Evolutionary conservation across 37 sponge, comb jelly and placozoan genomes (phyloP).

Genomic region (Lycopodina hypogea): DNA sequence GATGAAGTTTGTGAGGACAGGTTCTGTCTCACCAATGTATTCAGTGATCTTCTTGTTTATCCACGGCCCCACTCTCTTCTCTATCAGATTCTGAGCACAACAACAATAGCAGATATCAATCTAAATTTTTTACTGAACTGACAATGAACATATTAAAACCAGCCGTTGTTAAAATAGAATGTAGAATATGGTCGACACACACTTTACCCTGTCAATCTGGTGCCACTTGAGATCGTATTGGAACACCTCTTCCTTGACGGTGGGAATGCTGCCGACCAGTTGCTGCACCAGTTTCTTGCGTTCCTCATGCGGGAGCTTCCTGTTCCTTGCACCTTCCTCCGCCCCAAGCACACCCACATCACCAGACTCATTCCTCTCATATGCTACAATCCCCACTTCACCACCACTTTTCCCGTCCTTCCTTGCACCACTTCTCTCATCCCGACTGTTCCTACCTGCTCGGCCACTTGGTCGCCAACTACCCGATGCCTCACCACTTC

Average conservation of each 20-base stretch:
- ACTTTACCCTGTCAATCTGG: conserved; percentile 74
- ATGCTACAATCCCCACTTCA: background rate
- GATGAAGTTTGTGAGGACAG: conserved; percentile 90
- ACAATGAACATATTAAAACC: too few species aligned
- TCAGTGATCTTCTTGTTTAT: conserved; percentile 96
- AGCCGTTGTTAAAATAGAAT: too few species aligned
- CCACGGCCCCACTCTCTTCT: conserved; percentile 92
- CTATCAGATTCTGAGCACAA: conserved; percentile 70
- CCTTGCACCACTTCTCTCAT: background rate
- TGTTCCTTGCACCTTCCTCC: background rate
- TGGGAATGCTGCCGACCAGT: conserved; percentile 91
- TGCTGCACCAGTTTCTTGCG: conserved; percentile 84
- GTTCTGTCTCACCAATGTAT: conserved; percentile 97
- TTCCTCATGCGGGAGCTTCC: conserved; percentile 69
- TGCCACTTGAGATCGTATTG: conserved; percentile 89
- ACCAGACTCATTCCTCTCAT: background rate
- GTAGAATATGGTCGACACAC: too few species aligned
- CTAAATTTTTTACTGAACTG: background rate
- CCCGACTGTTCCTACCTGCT: background rate
- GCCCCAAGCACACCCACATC: background rate
- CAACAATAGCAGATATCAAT: background rate
- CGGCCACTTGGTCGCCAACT: background rate
- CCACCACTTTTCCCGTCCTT: background rate
- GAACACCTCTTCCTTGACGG: conserved; percentile 90
- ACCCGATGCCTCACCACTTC: background rate